Evolutionary conservation across 2,797 vertebrate species (phyloP), one percentile per base, ranked within the genome.

Genomic region (Oreonectes daqikongensis): DNA sequence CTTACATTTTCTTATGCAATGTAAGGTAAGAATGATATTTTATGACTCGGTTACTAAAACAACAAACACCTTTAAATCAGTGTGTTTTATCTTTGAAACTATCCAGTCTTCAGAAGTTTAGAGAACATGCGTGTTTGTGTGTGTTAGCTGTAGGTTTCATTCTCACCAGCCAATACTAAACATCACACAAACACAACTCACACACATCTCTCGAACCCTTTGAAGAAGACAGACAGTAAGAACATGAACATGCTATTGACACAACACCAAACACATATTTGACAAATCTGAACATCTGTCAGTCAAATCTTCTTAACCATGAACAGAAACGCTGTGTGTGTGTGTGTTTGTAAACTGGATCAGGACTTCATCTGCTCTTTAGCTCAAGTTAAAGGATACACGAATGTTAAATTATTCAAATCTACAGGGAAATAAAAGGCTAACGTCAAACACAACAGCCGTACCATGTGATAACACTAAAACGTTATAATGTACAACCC

Each of bases 141-240:
- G 38, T n/a, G 52, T 17, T n/a, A 1, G 75, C 75, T 80, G 14
- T 68, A 46, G 75, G 81, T 64, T 67, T 80, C 22, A 80, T 75
- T 77, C 75, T 78, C 64, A 71, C 71, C 57, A 28, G 79, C 79
- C 75, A 72, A 81, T n/a, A 42, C 48, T 26, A 69, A 75, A 30
- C 75, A 78, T 61, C 52, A 60, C 28, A 32, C 52, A 44, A 65
- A 59, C 53, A 40, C 11, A 40, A 69, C 26, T 35, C 38, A 17
- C 11, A 42, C 2, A 42, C 40, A 42, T 11, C 12, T 61, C 53
- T 46, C 20, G 15, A 46, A 28, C 4, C 24, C 35, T 55, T 55
- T 8, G 30, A 67, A 66, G 48, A 18, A 61, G 4, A 24, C 52
- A 32, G 40, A 18, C 0, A 38, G 6, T 46, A 59, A 61, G 61